Evolutionary conservation across 2,113 vertebrate genomes (phyloP).

Genomic region (Laterallus jamaicensis): DNA sequence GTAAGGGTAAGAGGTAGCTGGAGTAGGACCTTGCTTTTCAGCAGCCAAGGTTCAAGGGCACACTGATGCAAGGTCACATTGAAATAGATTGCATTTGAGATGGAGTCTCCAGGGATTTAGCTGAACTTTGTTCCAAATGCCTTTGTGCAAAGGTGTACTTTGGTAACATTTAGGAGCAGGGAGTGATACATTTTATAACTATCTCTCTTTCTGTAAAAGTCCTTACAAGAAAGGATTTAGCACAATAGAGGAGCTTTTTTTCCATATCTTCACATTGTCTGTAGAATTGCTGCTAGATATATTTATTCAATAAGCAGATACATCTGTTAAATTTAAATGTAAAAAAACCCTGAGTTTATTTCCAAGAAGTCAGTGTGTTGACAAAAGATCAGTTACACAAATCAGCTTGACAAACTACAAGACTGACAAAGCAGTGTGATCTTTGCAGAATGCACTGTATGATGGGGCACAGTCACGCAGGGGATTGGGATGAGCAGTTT

Average conservation of each 20-base stretch:
- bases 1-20: background rate
- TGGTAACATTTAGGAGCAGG: background rate
- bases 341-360: background rate
- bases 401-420: background rate
- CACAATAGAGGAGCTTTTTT: background rate
- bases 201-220: background rate
- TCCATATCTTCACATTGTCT: background rate
- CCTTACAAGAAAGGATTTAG: background rate
- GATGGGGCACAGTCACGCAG: background rate
- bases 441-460: background rate
- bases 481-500: background rate
- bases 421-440: background rate
- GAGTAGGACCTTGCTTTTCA: background rate
- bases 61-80: background rate
- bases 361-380: background rate
- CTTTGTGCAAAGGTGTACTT: background rate
- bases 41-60: background rate
- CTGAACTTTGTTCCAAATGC: slow-evolving; percentile 8
- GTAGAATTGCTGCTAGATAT: background rate
- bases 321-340: background rate
- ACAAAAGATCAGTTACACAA: background rate
- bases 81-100: background rate
- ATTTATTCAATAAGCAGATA: background rate
- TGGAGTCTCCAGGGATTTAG: background rate
- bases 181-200: background rate